These are phyloP conservation scores for Automeris io DNA, from an alignment of 2,888 invertebrate species.

Conservation along the genomic window DNA sequence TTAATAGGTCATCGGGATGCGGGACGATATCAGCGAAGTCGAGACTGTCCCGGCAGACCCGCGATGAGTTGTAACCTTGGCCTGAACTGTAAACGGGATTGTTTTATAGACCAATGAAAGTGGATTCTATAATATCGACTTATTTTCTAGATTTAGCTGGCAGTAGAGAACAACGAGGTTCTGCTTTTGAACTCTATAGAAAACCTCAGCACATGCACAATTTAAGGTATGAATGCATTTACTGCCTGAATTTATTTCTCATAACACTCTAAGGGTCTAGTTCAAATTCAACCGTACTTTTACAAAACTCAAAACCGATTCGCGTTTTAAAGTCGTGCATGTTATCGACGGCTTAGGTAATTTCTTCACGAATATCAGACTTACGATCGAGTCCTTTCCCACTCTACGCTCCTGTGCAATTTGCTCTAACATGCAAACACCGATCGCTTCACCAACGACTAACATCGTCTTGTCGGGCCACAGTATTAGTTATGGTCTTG, in stretches of 20 bases:
- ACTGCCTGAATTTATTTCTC: slow-evolving; percentile 10
- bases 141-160: slow-evolving; percentile 81
- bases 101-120: no score
- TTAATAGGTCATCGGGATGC: no score
- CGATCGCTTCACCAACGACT: slow-evolving; percentile 76
- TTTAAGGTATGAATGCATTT: slow-evolving; percentile 79
- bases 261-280: neutral
- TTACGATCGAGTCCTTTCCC: slow-evolving; percentile 12
- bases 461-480: slow-evolving; percentile 73
- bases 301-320: neutral
- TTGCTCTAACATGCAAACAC: slow-evolving; percentile 79
- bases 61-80: no score
- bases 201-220: slow-evolving; percentile 92
- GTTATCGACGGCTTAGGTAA: slow-evolving; percentile 2
- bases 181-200: slow-evolving; percentile 95
- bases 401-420: slow-evolving; percentile 60
- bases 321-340: slow-evolving; percentile 3
- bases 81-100: no score
- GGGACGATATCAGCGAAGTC: no score
- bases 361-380: slow-evolving; percentile 8
- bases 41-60: no score
- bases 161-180: slow-evolving; percentile 92
- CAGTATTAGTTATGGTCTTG: slow-evolving; percentile 70
- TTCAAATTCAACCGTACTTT: slow-evolving; percentile 2
- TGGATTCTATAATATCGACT: neutral